These are phyloP conservation scores for Drosophila lini DNA, from an alignment of 1,140 invertebrate genomes.

Conservation along the genomic window DNA sequence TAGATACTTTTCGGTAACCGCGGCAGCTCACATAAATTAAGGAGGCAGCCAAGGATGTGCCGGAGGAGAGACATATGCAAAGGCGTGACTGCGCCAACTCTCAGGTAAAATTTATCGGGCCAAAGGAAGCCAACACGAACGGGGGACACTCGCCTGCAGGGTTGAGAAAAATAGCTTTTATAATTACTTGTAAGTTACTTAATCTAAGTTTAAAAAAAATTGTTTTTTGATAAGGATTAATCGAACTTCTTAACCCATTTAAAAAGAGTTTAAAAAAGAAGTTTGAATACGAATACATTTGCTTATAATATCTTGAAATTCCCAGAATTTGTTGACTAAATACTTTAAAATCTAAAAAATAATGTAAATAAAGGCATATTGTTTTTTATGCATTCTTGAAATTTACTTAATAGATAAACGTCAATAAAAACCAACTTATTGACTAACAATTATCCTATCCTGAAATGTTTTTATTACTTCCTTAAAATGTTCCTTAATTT, in stretches of 20 bases:
- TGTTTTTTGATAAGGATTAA: not conserved
- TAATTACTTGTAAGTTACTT: not conserved
- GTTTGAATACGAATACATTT: no score
- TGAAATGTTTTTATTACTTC: not conserved
- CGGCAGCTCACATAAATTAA: constrained; percentile 60
- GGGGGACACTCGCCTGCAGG: constrained; percentile 37
- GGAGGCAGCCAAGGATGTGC: constrained; percentile 12
- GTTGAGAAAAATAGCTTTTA: no score
- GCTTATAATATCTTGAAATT: no score
- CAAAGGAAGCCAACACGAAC: constrained; percentile 36
- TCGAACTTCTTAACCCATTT: not conserved
- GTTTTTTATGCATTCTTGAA: no score
- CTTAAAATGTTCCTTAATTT: not conserved
- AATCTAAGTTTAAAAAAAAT: not conserved
- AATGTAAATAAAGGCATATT: no score
- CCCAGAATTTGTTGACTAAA: not conserved
- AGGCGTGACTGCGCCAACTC: constrained; percentile 67
- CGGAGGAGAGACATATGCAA: constrained; percentile 66
- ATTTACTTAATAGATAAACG: no score
- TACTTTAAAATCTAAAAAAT: not conserved
- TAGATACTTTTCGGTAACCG: constrained; percentile 23
- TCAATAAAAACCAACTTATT: no score
- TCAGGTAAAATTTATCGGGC: constrained; percentile 73
- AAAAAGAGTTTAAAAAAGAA: not conserved
- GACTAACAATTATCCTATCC: no score